A percentile compares a stretch with the other conserved stretches of the same genome.
Evolutionary conservation across 2,888 invertebrate genomes (phyloP).

Genomic region (Ceriagrion tenellum): DNA sequence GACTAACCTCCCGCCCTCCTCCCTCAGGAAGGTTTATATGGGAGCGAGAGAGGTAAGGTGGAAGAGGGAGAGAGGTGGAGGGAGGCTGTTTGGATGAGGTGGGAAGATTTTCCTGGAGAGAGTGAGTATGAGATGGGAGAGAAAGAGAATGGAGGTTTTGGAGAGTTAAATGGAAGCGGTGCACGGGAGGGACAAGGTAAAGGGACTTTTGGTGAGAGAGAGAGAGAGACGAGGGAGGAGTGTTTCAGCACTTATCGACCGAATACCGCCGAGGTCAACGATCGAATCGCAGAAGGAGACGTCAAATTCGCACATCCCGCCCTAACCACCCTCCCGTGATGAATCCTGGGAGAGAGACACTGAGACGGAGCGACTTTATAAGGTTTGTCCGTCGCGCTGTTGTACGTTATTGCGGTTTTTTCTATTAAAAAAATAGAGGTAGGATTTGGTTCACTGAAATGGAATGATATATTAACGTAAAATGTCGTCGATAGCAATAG

Average conservation of each 20-base stretch:
- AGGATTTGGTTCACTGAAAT: too few species aligned
- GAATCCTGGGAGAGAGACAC: background rate
- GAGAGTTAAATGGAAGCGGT: constrained; percentile 29
- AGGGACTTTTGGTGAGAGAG: background rate
- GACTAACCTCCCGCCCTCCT: too few species aligned
- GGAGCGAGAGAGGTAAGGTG: background rate
- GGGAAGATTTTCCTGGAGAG: background rate
- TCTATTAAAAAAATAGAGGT: too few species aligned
- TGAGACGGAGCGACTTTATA: background rate
- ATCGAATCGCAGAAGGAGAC: constrained; percentile 33
- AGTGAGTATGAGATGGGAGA: background rate
- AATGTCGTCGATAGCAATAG: too few species aligned
- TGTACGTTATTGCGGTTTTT: too few species aligned
- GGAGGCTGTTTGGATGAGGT: too few species aligned
- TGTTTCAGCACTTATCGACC: constrained; percentile 47
- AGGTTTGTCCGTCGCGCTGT: too few species aligned
- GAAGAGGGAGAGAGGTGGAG: background rate
- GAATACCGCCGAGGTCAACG: constrained; percentile 60
- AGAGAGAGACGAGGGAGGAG: background rate
- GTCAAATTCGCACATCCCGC: constrained; percentile 20
- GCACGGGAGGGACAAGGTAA: background rate
- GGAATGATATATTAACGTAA: too few species aligned
- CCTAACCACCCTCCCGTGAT: background rate
- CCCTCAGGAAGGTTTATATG: constrained; percentile 10
- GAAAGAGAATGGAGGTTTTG: background rate